Conservation (phyloP, 2,888 invertebrate species). For the Mesodorylaimus sp. region DNA sequence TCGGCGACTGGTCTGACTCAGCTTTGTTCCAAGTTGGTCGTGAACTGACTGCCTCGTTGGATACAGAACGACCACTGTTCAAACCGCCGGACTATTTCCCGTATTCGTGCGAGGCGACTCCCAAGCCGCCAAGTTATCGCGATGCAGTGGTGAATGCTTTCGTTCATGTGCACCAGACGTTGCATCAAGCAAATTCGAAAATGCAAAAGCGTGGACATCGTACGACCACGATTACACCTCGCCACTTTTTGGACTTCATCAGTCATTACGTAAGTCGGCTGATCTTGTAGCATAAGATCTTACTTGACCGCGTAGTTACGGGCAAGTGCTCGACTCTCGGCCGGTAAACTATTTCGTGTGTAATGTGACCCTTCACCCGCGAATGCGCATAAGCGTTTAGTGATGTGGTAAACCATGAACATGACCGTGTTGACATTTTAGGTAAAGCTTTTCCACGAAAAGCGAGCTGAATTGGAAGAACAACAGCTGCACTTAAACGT, state of each 20-base stretch:
- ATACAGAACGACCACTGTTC: slow-evolving; percentile 57
- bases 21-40: slow-evolving; percentile 58
- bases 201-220: slow-evolving; percentile 75
- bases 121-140: slow-evolving; percentile 30
- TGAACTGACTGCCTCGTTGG: slow-evolving; percentile 85
- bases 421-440: slow-evolving; percentile 14
- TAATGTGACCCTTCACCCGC: too few species aligned
- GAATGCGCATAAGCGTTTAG: too few species aligned
- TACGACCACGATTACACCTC: slow-evolving; percentile 91
- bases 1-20: slow-evolving; percentile 97
- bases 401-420: too few species aligned
- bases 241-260: slow-evolving; percentile 95
- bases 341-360: too few species aligned
- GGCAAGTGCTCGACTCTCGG: too few species aligned
- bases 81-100: slow-evolving; percentile 41
- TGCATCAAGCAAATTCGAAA: slow-evolving; percentile 78
- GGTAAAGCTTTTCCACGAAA: slow-evolving; percentile 83
- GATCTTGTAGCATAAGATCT: too few species aligned
- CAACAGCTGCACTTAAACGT: slow-evolving; percentile 96
- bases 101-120: slow-evolving; percentile 47
- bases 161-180: slow-evolving; percentile 90
- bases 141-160: slow-evolving; percentile 96
- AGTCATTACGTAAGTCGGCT: slow-evolving; percentile 61
- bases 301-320: too few species aligned
- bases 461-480: slow-evolving; percentile 90